A percentile compares a stretch with the other conserved stretches of the same genome.
These are phyloP conservation scores for Phataginus tricuspis DNA, from an alignment of 2,797 vertebrate species.

Conservation along the genomic window DNA sequence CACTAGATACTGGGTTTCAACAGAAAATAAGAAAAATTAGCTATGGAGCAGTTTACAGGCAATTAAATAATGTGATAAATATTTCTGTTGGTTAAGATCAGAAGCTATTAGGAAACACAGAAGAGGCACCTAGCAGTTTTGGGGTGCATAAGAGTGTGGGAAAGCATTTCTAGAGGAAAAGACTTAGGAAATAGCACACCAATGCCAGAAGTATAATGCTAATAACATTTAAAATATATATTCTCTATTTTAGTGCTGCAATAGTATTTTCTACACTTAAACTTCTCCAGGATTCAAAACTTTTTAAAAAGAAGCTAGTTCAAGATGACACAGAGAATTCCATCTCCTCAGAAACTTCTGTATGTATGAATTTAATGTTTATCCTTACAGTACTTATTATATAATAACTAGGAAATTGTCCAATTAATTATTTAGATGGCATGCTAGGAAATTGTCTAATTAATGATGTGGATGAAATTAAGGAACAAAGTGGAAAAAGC, in stretches of 20 bases:
- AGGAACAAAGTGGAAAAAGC: not conserved
- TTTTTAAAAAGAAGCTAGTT: constrained; percentile 75
- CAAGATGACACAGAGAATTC: constrained; percentile 30
- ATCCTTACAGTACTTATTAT: not conserved
- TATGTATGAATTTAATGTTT: constrained; percentile 71
- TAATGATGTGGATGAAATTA: not conserved
- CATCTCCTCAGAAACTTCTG: constrained; percentile 45
- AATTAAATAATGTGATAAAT: not conserved
- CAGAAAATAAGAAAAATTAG: not conserved
- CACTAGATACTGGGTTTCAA: not conserved
- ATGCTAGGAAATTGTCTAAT: not conserved
- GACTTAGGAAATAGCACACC: not conserved
- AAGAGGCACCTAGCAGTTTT: not conserved
- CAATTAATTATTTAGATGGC: not conserved
- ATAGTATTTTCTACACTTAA: constrained; percentile 89
- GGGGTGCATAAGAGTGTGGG: not conserved
- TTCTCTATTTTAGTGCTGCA: constrained; percentile 87
- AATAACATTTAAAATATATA: not conserved
- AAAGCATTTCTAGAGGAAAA: not conserved
- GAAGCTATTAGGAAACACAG: not conserved
- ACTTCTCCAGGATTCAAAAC: constrained; percentile 90
- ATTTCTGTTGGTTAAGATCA: not conserved
- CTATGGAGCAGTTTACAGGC: not conserved
- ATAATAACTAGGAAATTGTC: not conserved
- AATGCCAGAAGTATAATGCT: not conserved